A percentile compares a stretch with the other conserved stretches of the same genome.
phyloP scores from a whole-genome alignment of 2,797 vertebrate species.

The Chelon auratus region DNA sequence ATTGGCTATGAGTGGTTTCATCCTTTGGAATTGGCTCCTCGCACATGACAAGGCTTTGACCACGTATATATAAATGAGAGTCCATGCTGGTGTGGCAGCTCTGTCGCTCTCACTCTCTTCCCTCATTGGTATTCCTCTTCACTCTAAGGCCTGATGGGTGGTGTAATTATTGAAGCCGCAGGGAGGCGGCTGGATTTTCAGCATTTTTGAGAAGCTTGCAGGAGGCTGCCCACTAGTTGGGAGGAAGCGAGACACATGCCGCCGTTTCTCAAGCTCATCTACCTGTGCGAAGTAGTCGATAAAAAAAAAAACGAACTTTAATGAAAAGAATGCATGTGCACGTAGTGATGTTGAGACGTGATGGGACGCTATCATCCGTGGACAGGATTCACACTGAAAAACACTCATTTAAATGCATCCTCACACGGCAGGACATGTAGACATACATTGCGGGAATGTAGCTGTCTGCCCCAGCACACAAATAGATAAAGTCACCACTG shows the following conservation, averaged over 20 bases:
- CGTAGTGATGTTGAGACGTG: conserved; percentile 30
- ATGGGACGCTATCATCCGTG: conserved; percentile 19
- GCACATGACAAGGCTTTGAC: conserved; percentile 33
- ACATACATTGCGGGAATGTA: conserved; percentile 62
- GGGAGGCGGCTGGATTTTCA: conserved; percentile 56
- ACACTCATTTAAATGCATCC: conserved; percentile 63
- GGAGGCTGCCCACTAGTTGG: conserved; percentile 64
- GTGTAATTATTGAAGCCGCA: conserved; percentile 76
- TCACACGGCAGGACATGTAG: conserved; percentile 60
- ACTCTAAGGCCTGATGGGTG: conserved; percentile 66
- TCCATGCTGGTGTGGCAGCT: conserved; percentile 39
- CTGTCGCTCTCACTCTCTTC: conserved; percentile 35
- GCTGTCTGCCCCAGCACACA: conserved; percentile 67
- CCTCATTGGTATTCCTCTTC: conserved; percentile 69
- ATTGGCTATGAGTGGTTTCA: conserved; percentile 49
- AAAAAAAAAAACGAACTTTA: conserved; percentile 17
- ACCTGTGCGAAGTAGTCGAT: conserved; percentile 3
- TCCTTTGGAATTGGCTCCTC: conserved; percentile 35
- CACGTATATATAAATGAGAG: conserved; percentile 37
- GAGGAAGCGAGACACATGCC: conserved; percentile 34
- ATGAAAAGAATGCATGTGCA: conserved; percentile 41
- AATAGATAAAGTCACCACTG: conserved; percentile 68
- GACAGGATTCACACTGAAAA: conserved; percentile 30
- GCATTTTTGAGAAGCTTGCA: conserved; percentile 47
- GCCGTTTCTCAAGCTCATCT: conserved; percentile 27